Evolutionary conservation across 2,888 invertebrate genomes (phyloP).

Genomic region (Venustoraphidia nigricollis): DNA sequence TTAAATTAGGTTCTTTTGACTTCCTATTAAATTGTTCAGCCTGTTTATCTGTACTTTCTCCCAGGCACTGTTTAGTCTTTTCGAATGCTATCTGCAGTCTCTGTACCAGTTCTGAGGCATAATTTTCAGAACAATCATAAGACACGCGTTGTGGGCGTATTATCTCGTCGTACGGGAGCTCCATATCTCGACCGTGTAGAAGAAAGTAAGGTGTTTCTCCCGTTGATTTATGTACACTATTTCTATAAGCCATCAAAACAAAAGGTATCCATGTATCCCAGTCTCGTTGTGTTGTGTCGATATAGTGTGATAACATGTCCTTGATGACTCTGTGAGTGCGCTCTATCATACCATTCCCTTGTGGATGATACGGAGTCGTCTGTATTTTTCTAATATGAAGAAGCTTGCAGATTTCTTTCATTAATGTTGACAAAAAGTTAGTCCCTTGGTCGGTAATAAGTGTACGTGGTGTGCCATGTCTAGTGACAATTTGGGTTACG

Average conservation of each 20-base stretch:
- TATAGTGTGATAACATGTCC: constrained; percentile 9
- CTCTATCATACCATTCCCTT: constrained; percentile 10
- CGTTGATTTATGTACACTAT: constrained; percentile 7
- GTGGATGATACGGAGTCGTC: constrained; percentile 8
- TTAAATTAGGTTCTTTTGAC: too few species aligned
- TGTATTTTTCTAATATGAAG: constrained; percentile 6
- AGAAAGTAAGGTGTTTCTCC: constrained; percentile 10
- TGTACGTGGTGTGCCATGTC: constrained; percentile 11
- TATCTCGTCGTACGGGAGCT: neutral
- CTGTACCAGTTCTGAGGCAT: neutral
- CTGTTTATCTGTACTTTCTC: too few species aligned
- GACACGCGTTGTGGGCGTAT: neutral
- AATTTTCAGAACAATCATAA: constrained; percentile 2
- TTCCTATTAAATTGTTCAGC: too few species aligned
- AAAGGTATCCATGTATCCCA: constrained; percentile 11
- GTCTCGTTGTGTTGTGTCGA: constrained; percentile 6
- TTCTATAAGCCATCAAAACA: constrained; percentile 8
- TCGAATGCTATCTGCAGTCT: neutral
- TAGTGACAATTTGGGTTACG: constrained; percentile 8
- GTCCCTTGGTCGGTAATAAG: constrained; percentile 12
- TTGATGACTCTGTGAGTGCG: constrained; percentile 10
- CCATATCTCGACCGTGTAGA: constrained; percentile 8
- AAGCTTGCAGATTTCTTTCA: constrained; percentile 4
- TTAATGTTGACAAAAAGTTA: constrained; percentile 8
- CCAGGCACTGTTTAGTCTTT: too few species aligned